Conservation (phyloP, 2,888 invertebrate species). For the Erynnis tages region DNA sequence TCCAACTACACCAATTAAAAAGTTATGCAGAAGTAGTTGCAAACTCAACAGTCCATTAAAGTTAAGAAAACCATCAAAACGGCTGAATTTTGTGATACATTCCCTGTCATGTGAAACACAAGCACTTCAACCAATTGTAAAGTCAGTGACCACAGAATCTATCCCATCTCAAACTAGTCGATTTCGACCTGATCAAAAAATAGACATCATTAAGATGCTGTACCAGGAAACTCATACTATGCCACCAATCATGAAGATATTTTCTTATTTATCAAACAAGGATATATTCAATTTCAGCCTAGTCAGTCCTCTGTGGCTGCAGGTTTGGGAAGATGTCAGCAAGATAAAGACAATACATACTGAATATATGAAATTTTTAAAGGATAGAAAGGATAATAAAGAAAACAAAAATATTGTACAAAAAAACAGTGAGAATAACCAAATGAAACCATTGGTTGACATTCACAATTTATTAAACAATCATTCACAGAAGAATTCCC, state of each 20-base stretch:
- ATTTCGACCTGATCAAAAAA: conserved; percentile 61
- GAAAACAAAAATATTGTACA: conserved; percentile 53
- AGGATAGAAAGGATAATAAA: conserved; percentile 60
- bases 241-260: conserved; percentile 61
- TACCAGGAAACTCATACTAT: conserved; percentile 46
- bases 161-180: conserved; percentile 43
- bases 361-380: conserved; percentile 49
- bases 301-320: conserved; percentile 63
- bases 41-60: conserved; percentile 52
- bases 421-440: conserved; percentile 40
- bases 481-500: conserved; percentile 36
- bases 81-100: conserved; percentile 63
- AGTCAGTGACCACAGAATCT: conserved; percentile 36
- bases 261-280: conserved; percentile 59
- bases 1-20: conserved; percentile 70
- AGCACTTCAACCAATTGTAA: conserved; percentile 47
- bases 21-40: conserved; percentile 53
- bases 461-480: conserved; percentile 57
- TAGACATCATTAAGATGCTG: conserved; percentile 66
- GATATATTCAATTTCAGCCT: conserved; percentile 65
- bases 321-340: conserved; percentile 56
- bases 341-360: conserved; percentile 51
- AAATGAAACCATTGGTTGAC: conserved; percentile 53
- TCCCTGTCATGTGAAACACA: conserved; percentile 61
- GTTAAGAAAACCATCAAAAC: conserved; percentile 53